Base-by-base conservation (phyloP, 2,797 vertebrate species). In the Urosaurus nigricauda region DNA sequence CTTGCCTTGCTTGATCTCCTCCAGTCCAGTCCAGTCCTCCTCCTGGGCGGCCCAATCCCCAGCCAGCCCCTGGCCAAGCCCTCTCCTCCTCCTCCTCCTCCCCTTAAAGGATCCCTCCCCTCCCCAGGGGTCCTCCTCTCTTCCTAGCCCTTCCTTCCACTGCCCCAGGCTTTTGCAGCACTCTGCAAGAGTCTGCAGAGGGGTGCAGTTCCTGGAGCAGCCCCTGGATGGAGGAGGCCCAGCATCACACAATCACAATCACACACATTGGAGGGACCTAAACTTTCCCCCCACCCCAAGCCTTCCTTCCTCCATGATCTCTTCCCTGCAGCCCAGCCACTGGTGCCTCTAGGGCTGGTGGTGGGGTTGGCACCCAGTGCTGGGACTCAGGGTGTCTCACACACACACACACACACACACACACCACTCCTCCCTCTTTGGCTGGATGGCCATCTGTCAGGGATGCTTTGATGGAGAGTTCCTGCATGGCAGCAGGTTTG, bases 51-150 rank as follows among this genome's bases (percentile, higher is more conserved):
- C 60, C 60, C 53, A 70, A 32, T 24, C 37, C 85, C 35, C 37
- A 79, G 79, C 56, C 35, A 51, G 63, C 68, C 87, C 51, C 32
- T 19, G 2, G 90, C 88, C 91, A 11, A 89, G 51, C 89, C 77
- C 37, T 83, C 14, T 3, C 17, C 79, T 60, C 74, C 8, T 35
- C 88, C 90, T 87, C 92, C 88, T 89, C 83, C 78, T 92, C 89
- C 86, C 91, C 90, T 94, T 93, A 91, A 93, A 92, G 79, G 79
- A 63, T 92, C 81, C 47, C 75, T 79, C 26, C 16, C 35, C 43
- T 43, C 43, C 43, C 43, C 43, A 43, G 43, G 43, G 43, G 43
- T 43, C 43, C 75, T 79, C 26, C 68, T 19, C 71, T 35, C 35
- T 5, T 43, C 43, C 43, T 5, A 43, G 43, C 43, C 43, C 43